Percentiles rank a stretch among this genome's conserved stretches.
Evolutionary conservation across 2,888 invertebrate species (phyloP).

Genomic region (Cryptophagus acutangulus): DNA sequence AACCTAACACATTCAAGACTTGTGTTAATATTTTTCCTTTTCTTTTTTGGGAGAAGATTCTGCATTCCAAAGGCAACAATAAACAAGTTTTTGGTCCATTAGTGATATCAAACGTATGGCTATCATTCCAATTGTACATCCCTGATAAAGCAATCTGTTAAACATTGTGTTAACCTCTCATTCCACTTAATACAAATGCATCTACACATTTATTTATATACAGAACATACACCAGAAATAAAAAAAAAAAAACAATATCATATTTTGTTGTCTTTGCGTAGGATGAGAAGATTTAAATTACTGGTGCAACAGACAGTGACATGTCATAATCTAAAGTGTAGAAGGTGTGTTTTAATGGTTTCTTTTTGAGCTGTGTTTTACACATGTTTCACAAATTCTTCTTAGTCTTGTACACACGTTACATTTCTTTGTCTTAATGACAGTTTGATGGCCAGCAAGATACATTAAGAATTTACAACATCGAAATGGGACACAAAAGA

Average conservation of each 20-base stretch:
- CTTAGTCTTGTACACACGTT: background rate
- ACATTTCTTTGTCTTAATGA: background rate
- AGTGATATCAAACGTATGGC: background rate
- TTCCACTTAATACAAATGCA: background rate
- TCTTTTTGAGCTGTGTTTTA: slow-evolving; percentile 7
- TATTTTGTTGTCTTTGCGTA: slow-evolving; percentile 8
- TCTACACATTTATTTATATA: too few relatives aligned
- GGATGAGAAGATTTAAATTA: slow-evolving; percentile 6
- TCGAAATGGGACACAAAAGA: too few relatives aligned
- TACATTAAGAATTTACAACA: too few relatives aligned
- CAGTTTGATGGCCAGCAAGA: slow-evolving; percentile 5
- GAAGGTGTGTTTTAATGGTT: slow-evolving; percentile 6
- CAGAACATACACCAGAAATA: too few relatives aligned
- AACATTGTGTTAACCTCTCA: slow-evolving; percentile 1
- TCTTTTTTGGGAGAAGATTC: background rate
- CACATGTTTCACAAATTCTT: slow-evolving; percentile 6
- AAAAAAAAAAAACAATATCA: slow-evolving; percentile 6
- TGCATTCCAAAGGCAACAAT: background rate
- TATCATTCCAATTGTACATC: background rate
- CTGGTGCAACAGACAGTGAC: slow-evolving; percentile 8
- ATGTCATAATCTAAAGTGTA: slow-evolving; percentile 9
- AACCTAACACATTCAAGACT: too few relatives aligned
- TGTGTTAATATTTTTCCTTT: too few relatives aligned
- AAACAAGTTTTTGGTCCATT: slow-evolving; percentile 1
- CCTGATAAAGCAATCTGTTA: background rate